Percentiles rank a stretch among this genome's conserved stretches.
These are phyloP conservation scores for Catonia carolina DNA, from an alignment of 2,888 invertebrate species.

Conservation along the genomic window DNA sequence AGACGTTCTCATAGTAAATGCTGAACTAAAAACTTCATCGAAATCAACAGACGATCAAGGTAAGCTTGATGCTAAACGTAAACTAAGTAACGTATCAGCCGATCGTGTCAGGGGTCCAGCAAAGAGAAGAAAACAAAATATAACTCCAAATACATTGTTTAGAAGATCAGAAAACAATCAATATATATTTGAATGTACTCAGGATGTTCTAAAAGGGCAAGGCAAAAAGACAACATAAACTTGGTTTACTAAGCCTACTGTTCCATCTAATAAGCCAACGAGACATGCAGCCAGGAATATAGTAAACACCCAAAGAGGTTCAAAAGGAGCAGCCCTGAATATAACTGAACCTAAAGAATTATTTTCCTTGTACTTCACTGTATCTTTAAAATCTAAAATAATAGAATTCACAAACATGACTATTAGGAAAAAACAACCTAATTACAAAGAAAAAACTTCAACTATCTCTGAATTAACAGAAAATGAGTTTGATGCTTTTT, in stretches of 20 bases:
- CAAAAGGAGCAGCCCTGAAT: conserved; percentile 17
- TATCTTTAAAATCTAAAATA: too few species aligned
- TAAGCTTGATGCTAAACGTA: conserved; percentile 9
- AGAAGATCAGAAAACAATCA: too few species aligned
- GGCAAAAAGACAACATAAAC: too few species aligned
- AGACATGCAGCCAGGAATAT: conserved; percentile 11
- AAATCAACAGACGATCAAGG: conserved; percentile 17
- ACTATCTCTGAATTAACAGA: conserved; percentile 13
- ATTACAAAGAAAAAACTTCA: too few species aligned
- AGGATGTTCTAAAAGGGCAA: too few species aligned
- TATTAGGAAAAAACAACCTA: too few species aligned
- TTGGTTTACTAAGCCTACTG: conserved; percentile 17
- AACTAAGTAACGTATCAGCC: conserved; percentile 3
- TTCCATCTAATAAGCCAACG: conserved; percentile 8
- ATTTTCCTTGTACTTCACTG: conserved; percentile 13
- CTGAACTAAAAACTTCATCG: conserved; percentile 13
- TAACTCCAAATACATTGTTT: too few species aligned
- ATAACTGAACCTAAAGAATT: background rate
- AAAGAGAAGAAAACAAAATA: too few species aligned
- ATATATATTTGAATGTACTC: too few species aligned
- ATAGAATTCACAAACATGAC: too few species aligned
- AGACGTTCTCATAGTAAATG: too few species aligned
- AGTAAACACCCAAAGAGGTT: conserved; percentile 9
- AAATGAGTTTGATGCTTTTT: conserved; percentile 15
- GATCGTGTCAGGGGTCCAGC: too few species aligned